Evolutionary conservation across 2,113 vertebrate genomes (phyloP).

Genomic region (Poeciliopsis occidentalis): DNA sequence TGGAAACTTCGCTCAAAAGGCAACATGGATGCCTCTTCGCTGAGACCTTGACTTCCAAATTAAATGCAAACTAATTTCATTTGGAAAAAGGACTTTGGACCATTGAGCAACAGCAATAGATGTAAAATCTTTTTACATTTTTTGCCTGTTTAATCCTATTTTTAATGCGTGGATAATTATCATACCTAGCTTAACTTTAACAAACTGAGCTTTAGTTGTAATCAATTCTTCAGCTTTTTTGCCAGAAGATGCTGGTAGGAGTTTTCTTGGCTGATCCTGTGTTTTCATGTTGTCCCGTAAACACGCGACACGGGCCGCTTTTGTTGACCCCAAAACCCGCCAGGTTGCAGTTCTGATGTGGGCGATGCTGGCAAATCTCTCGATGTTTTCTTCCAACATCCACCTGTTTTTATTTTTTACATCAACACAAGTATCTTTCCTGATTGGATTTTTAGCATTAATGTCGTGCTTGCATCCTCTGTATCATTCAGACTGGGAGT

Average conservation of each 20-base stretch:
- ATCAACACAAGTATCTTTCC: background rate
- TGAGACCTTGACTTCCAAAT: too few relatives aligned
- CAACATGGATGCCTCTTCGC: too few relatives aligned
- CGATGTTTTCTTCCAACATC: background rate
- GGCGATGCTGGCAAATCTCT: slow-evolving; percentile 34
- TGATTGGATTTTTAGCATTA: background rate
- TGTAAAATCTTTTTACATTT: background rate
- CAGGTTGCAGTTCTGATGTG: slow-evolving; percentile 10
- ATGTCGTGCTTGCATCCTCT: background rate
- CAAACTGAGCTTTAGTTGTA: too few relatives aligned
- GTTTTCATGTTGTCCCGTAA: slow-evolving; percentile 48
- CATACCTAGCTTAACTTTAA: too few relatives aligned
- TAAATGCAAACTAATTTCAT: too few relatives aligned
- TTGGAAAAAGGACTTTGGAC: too few relatives aligned
- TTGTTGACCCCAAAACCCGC: slow-evolving; percentile 41
- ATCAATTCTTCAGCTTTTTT: background rate
- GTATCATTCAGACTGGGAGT: background rate
- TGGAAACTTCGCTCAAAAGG: too few relatives aligned
- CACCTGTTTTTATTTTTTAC: background rate
- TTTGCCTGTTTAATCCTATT: background rate
- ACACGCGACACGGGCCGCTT: slow-evolving; percentile 24
- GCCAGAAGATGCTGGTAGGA: background rate
- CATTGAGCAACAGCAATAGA: background rate
- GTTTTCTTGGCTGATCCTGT: slow-evolving; percentile 34
- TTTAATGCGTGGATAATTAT: too few relatives aligned